A percentile compares a stretch with the other conserved stretches of the same genome.
phyloP scores from a whole-genome alignment of 2,888 invertebrate genomes.

The Tetheella fluctuosa region DNA sequence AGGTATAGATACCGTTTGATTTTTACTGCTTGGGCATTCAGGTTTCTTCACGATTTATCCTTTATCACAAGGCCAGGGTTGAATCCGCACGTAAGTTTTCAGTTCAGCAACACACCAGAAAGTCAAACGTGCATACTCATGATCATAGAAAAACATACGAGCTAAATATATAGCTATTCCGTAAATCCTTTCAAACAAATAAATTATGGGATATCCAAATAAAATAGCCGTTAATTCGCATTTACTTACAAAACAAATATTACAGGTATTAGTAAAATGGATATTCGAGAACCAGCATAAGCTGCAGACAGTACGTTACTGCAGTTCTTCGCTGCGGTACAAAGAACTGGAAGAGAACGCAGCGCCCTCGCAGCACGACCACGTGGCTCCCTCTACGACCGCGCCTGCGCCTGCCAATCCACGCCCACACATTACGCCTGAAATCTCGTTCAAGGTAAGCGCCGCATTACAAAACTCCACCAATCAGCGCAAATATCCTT shows the following conservation, averaged over 20 bases:
- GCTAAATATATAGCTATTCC: too few relatives aligned
- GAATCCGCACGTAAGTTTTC: too few relatives aligned
- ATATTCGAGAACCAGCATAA: conserved; percentile 89
- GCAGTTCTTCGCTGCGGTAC: conserved; percentile 82
- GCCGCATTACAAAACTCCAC: conserved; percentile 9
- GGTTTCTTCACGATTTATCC: too few relatives aligned
- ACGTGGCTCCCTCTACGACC: conserved; percentile 43
- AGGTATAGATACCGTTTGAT: too few relatives aligned
- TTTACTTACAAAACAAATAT: not conserved
- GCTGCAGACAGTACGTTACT: conserved; percentile 84
- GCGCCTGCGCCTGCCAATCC: conserved; percentile 48
- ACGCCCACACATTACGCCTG: conserved; percentile 64
- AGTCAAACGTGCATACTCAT: too few relatives aligned
- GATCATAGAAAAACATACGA: too few relatives aligned
- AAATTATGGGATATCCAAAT: not conserved
- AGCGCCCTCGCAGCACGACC: conserved; percentile 49
- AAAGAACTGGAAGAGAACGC: conserved; percentile 76
- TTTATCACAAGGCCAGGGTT: too few relatives aligned
- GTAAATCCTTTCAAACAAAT: too few relatives aligned
- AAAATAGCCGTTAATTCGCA: not conserved
- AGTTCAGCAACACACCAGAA: too few relatives aligned
- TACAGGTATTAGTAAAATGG: conserved; percentile 85
- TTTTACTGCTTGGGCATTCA: too few relatives aligned
- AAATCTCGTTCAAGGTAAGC: conserved; percentile 84
- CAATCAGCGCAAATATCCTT: conserved; percentile 5